Conservation (phyloP, 1,140 invertebrate genomes). For the Drosophila persimilis region DNA sequence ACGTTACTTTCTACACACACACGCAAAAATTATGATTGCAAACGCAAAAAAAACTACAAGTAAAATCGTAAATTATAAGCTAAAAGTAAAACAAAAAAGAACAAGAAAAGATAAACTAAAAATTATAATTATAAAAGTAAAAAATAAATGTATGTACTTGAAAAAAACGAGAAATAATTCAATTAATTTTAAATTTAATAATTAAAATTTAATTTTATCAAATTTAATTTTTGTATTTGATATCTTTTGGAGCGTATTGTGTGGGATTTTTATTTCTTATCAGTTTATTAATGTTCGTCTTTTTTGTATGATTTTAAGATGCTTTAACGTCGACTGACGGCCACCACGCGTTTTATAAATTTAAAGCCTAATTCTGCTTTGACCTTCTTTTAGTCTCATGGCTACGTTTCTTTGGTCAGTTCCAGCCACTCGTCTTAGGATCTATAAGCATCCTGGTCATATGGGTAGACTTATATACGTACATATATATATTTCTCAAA, state of each 20-base stretch:
- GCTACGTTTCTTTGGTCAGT: not conserved
- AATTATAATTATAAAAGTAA: constrained; percentile 25
- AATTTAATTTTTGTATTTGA: no score
- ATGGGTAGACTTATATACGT: not conserved
- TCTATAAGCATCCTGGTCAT: constrained; percentile 4
- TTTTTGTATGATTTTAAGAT: no score
- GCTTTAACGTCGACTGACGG: no score
- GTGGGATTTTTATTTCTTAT: no score
- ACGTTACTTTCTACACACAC: not conserved
- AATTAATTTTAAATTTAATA: no score
- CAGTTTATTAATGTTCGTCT: no score
- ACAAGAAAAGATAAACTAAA: constrained; percentile 29
- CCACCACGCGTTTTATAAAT: no score
- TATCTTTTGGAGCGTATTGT: no score
- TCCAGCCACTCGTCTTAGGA: not conserved
- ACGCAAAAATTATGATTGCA: constrained; percentile 46
- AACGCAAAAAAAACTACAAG: constrained; percentile 30
- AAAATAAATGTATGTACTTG: constrained; percentile 58
- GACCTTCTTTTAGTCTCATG: not conserved
- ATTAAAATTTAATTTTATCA: no score
- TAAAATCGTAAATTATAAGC: constrained; percentile 9
- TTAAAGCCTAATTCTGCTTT: no score
- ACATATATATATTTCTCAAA: constrained; percentile 42
- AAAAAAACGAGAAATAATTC: constrained; percentile 8
- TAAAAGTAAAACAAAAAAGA: constrained; percentile 57